A percentile compares a stretch with the other conserved stretches of the same genome.
Evolutionary conservation across 2,888 invertebrate genomes (phyloP).

Genomic region (Drosophila ustulata): DNA sequence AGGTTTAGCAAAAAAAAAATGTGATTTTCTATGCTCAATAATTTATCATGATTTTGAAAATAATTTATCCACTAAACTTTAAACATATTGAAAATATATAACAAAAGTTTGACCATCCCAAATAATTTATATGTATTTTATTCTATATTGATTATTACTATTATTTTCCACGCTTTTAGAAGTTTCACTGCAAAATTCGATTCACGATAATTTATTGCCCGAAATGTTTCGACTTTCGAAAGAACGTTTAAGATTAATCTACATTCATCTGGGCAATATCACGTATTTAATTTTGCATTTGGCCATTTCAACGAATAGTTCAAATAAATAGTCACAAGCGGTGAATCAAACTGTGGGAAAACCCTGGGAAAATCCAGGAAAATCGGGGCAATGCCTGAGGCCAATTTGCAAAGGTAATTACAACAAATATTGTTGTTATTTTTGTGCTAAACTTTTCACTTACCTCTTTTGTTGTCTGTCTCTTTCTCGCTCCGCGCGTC

Average conservation of each 20-base stretch:
- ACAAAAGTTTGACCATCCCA: too few species aligned
- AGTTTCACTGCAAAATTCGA: not conserved
- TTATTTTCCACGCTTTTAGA: too few species aligned
- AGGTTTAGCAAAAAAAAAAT: too few species aligned
- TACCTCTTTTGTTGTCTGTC: slow-evolving; percentile 22
- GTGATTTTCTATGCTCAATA: too few species aligned
- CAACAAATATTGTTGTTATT: slow-evolving; percentile 17
- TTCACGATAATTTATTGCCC: not conserved
- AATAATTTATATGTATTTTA: too few species aligned
- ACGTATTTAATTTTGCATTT: not conserved
- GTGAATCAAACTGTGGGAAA: not conserved
- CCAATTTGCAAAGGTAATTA: slow-evolving; percentile 34
- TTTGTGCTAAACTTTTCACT: slow-evolving; percentile 32
- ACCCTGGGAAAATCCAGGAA: not conserved
- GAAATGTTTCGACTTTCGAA: not conserved
- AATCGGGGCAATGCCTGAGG: slow-evolving; percentile 21
- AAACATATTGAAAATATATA: too few species aligned
- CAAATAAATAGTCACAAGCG: too few species aligned
- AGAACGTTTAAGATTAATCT: not conserved
- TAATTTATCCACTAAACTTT: too few species aligned
- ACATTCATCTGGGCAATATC: not conserved
- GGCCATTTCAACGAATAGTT: not conserved
- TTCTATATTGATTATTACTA: too few species aligned
- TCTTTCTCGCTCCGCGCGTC: not conserved
- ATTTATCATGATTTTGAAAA: too few species aligned